A percentile compares a stretch with the other conserved stretches of the same genome.
Evolutionary conservation across 2,888 invertebrate genomes (phyloP).

Genomic region (Syrphus vitripennis): DNA sequence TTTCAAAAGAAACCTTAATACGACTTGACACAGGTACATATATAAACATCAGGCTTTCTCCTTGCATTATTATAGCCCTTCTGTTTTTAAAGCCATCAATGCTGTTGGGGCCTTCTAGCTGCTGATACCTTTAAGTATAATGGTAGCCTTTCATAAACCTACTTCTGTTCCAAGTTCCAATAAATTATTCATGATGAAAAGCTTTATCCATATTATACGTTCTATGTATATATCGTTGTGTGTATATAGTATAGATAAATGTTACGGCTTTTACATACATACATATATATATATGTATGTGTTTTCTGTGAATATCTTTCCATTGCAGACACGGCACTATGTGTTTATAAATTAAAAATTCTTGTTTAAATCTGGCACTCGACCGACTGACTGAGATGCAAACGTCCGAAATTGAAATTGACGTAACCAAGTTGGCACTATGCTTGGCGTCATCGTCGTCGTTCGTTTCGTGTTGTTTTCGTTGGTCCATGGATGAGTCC

Average conservation of each 20-base stretch:
- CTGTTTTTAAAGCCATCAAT: conserved; percentile 4
- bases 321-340: conserved; percentile 20
- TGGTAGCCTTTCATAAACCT: conserved; percentile 40
- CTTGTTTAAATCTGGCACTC: conserved; percentile 44
- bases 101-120: neutral
- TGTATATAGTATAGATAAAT: neutral
- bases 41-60: no score
- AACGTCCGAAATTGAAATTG: conserved; percentile 44
- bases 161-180: conserved; percentile 30
- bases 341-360: conserved; percentile 60
- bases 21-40: conserved; percentile 7
- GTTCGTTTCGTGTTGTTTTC: neutral
- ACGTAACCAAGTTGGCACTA: conserved; percentile 14
- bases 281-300: neutral
- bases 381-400: conserved; percentile 17
- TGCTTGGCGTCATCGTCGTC: neutral
- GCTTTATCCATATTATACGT: conserved; percentile 36
- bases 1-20: neutral
- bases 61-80: neutral
- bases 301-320: conserved; percentile 26
- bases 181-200: conserved; percentile 55
- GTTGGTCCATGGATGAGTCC: neutral
- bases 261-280: neutral
- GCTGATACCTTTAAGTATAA: conserved; percentile 40
- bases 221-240: conserved; percentile 4